Base-by-base conservation (phyloP, 2,797 vertebrate species). In the Catostomus latipinnis region DNA sequence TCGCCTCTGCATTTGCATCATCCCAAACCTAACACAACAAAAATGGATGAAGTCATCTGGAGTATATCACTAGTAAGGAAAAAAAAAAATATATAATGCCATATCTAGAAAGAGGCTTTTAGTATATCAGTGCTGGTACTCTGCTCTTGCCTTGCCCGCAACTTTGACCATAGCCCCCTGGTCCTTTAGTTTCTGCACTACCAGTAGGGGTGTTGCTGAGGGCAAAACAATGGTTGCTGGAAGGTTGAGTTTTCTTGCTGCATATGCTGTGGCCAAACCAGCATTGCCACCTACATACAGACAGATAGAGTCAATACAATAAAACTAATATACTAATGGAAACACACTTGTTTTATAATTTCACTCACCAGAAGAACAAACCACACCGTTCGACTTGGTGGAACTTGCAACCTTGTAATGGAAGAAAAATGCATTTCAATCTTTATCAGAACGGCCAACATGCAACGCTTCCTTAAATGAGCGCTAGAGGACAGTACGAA, bases 181-280 rank as follows among this genome's bases (percentile, higher is more conserved):
- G 66, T 94, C 92, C 79, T 76, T 82, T 6, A 95, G 89, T 72
- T 86, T 93, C 78, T 92, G 86, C 67, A 91, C 80, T 43, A 94
- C 90, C 60, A 92, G 68, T 43, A 82, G 84, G 6, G 93, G 91
- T n/a, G 91, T 84, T 3, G 92, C 89, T 6, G 89, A 88, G 1
- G 94, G 94, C 49, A 95, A 81, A 2, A 95, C 63, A 45, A 95
- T 91, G 12, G 91, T 94, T 63, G 93, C 93, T 1, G 93, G 90
- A 0, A 93, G 68, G 6, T 89, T 85, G 82, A 95, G 93, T 79
- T 92, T 93, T 58, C 90, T 87, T 74, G 94, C 93, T 6, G 77
- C 92, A 6, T 92, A 95, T 22, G 92, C 93, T 16, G 92, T 89
- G 63, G 94, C 94, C 89, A 95, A 87, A 5, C 94, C 94, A 22